These are phyloP conservation scores for Cyprinella venusta DNA, from an alignment of 2,797 vertebrate genomes.

Conservation along the genomic window DNA sequence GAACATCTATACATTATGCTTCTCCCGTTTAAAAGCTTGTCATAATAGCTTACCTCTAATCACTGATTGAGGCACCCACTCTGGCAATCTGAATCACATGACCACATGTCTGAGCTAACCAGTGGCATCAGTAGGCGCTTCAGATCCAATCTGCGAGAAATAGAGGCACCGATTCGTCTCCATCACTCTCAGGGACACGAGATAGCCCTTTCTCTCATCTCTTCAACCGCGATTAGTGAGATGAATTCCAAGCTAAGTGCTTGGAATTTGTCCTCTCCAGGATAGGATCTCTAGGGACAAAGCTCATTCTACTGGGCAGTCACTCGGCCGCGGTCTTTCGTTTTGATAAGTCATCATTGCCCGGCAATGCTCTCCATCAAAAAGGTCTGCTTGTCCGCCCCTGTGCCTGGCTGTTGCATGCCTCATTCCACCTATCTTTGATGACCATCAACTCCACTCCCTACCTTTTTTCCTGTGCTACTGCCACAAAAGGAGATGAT, in stretches of 20 bases:
- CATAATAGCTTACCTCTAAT: constrained; percentile 47
- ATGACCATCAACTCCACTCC: constrained; percentile 46
- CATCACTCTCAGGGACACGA: constrained; percentile 54
- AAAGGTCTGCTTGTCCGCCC: constrained; percentile 53
- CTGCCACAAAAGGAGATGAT: constrained; percentile 20
- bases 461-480: constrained; percentile 31
- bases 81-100: constrained; percentile 23
- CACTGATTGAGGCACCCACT: constrained; percentile 19
- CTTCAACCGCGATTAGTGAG: constrained; percentile 55
- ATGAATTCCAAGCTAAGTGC: constrained; percentile 56
- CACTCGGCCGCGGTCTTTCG: constrained; percentile 39
- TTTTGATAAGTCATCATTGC: constrained; percentile 65
- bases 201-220: constrained; percentile 49
- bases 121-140: constrained; percentile 36
- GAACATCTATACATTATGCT: constrained; percentile 9
- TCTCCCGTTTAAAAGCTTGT: constrained; percentile 39
- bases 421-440: constrained; percentile 55
- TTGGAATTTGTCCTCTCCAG: constrained; percentile 56
- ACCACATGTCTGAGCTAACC: constrained; percentile 31
- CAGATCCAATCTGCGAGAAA: constrained; percentile 47
- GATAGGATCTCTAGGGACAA: constrained; percentile 56
- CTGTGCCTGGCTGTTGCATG: constrained; percentile 49
- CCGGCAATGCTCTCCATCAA: constrained; percentile 54
- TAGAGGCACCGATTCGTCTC: constrained; percentile 38
- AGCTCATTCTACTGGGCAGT: constrained; percentile 48